Evolutionary conservation across 2,888 invertebrate genomes (phyloP).

Genomic region (Griposia aprilina): DNA sequence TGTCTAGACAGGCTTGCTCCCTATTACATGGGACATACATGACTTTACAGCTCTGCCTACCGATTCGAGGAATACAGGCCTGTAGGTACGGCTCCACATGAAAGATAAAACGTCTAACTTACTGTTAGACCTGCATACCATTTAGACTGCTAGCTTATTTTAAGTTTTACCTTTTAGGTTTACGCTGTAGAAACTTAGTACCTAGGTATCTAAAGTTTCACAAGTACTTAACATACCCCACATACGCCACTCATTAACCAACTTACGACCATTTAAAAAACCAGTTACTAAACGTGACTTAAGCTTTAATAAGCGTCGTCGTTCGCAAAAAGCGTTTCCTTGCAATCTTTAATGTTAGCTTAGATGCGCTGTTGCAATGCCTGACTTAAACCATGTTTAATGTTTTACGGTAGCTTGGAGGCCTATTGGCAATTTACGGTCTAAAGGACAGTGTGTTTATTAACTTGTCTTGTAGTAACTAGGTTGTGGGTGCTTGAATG

Average conservation of each 20-base stretch:
- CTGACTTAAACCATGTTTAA: conserved; percentile 4
- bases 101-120: no score
- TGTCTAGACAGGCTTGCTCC: no score
- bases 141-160: neutral
- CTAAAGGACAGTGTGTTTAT: conserved; percentile 35
- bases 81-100: no score
- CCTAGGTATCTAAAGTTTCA: conserved; percentile 7
- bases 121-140: no score
- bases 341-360: conserved; percentile 44
- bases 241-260: conserved; percentile 15
- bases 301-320: conserved; percentile 40
- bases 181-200: neutral
- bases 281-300: conserved; percentile 14
- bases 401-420: conserved; percentile 27
- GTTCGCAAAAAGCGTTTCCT: conserved; percentile 34
- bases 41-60: no score
- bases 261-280: conserved; percentile 17
- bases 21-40: no score
- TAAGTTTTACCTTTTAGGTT: neutral
- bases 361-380: conserved; percentile 42
- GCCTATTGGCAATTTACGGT: conserved; percentile 27
- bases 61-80: no score
- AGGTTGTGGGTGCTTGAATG: neutral
- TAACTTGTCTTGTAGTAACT: conserved; percentile 38
- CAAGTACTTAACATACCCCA: conserved; percentile 16